Evolutionary conservation across 1,140 invertebrate species (phyloP), one percentile per base, ranked within the genome.

Genomic region (Globodera rostochiensis): DNA sequence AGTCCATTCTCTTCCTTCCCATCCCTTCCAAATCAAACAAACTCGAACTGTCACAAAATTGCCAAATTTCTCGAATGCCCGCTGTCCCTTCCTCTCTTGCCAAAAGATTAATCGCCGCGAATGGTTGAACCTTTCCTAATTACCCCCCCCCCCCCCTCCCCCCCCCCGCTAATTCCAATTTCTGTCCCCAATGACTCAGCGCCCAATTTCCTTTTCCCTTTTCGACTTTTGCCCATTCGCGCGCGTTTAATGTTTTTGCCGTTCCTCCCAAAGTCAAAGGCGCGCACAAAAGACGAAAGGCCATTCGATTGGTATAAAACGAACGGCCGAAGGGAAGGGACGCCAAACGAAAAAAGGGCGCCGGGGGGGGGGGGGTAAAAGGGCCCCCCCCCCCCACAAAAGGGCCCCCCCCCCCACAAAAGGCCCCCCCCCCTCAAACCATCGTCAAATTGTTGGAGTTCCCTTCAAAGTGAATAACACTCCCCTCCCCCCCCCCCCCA

Each of bases 171-270:
- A 36, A 36, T 36, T 36, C 25, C 25, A 36, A 73, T 73, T 73
- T 73, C 57, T 73, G 13, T 66, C 57, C 11, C 69, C 25, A 45
- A 70, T 70, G 67, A 70, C 69, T 71, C 69, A 25, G 7, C 69
- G 8, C 74, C 64, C 4, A 4, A 5, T 75, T 67, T 75, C 74
- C n/a, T 67, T 74, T 74, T 47, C 21, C 60, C 73, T 53, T 67
- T 47, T 21, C 4, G 25, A 49, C 13, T 71, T 71, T 71, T 13
- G 70, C 13, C 47, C 5, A 8, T 46, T 21, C 73, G 49, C 73
- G 25, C 73, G 25, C 21, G 19, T 36, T 73, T 73, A n/a, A n/a
- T 73, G 36, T 73, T 13, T 74, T 74, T 74, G 49, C 73, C 67
- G 67, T 36, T 1, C 8, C 21, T 74, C 8, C 11, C 7, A 8